Conservation (phyloP, 2,113 vertebrate genomes). For the Nicator chloris region DNA sequence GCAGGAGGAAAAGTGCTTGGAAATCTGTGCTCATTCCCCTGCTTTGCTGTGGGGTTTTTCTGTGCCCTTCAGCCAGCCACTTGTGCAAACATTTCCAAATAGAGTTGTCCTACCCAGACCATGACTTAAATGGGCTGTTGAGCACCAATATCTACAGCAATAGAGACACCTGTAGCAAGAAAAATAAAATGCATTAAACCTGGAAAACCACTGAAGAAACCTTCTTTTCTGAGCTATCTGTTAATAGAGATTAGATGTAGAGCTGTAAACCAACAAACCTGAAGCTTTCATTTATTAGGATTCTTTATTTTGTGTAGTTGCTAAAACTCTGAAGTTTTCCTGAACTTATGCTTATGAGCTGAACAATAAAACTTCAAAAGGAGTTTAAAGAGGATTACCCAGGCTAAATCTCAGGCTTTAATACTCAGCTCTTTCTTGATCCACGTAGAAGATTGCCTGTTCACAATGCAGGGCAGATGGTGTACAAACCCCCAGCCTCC, state of each 20-base stretch:
- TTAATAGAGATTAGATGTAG: neutral
- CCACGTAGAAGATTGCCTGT: neutral
- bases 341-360: neutral
- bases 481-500: neutral
- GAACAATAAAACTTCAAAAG: neutral
- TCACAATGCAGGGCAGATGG: neutral
- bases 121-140: neutral
- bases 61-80: neutral
- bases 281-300: neutral
- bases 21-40: neutral
- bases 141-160: neutral
- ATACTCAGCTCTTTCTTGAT: neutral
- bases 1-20: neutral
- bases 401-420: neutral
- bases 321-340: neutral
- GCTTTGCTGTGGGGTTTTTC: neutral
- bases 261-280: neutral
- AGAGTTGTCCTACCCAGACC: neutral
- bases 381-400: slow-evolving; percentile 10
- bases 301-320: neutral
- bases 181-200: neutral
- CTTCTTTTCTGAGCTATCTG: neutral
- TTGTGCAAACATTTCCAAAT: neutral
- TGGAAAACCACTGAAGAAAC: neutral
- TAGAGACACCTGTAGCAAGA: neutral